These are phyloP conservation scores for Drosophila serrata DNA, from an alignment of 1,140 invertebrate genomes.

Conservation along the genomic window DNA sequence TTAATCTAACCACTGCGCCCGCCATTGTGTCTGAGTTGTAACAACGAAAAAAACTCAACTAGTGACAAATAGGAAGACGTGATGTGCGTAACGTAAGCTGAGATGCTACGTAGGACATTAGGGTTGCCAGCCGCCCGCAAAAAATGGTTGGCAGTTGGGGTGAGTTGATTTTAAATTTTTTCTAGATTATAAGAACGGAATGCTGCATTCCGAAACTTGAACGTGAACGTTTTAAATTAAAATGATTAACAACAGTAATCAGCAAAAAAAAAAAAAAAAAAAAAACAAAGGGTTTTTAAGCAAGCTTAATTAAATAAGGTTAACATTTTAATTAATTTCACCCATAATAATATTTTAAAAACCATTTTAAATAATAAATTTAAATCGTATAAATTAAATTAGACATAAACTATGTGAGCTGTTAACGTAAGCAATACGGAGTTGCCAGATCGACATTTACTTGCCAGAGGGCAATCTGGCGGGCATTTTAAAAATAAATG, in stretches of 20 bases:
- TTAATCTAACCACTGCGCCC: constrained; percentile 57
- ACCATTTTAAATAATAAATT: not conserved
- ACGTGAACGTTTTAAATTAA: not conserved
- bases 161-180: not conserved
- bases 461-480: constrained; percentile 27
- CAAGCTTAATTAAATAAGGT: not conserved
- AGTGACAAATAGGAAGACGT: constrained; percentile 67
- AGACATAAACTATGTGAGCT: not conserved
- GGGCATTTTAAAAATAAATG: constrained; percentile 29
- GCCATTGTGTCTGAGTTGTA: constrained; percentile 53
- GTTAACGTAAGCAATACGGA: not conserved
- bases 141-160: no score
- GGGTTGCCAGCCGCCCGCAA: constrained; percentile 8
- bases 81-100: constrained; percentile 26
- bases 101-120: constrained; percentile 1
- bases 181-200: not conserved
- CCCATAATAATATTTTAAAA: not conserved
- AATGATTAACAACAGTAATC: no score
- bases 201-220: not conserved
- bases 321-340: not conserved
- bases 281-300: not conserved
- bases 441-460: constrained; percentile 17
- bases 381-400: not conserved
- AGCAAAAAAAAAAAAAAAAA: not conserved
- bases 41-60: constrained; percentile 45